These are phyloP conservation scores for Myiozetetes cayanensis DNA, from an alignment of 2,113 vertebrate genomes.

Conservation along the genomic window DNA sequence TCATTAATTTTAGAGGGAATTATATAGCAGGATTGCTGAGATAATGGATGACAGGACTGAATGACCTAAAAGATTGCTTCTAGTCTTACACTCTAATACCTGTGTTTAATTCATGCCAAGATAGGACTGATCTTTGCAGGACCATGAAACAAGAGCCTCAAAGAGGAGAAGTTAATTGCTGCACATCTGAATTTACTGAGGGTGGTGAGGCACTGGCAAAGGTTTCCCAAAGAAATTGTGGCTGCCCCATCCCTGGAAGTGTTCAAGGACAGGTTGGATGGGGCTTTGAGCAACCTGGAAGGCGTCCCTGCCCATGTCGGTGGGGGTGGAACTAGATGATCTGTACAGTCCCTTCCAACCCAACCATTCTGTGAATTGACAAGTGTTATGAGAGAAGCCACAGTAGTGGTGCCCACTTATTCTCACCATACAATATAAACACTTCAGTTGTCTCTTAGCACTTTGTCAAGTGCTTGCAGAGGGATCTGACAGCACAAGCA, in stretches of 20 bases:
- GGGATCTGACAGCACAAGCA: not conserved
- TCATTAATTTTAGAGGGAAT: slow-evolving; percentile 44
- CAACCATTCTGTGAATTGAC: not conserved
- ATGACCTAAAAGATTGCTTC: not conserved
- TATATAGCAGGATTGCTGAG: slow-evolving; percentile 3
- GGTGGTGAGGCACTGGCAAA: not conserved
- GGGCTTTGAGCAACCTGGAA: not conserved
- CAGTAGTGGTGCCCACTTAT: not conserved
- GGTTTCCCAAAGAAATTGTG: not conserved
- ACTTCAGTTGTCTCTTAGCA: not conserved
- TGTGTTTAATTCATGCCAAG: not conserved
- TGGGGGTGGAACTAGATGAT: not conserved
- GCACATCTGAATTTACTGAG: not conserved
- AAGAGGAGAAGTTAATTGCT: not conserved
- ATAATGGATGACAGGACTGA: slow-evolving; percentile 30
- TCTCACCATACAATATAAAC: not conserved
- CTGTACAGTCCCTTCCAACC: not conserved
- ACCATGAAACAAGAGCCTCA: not conserved
- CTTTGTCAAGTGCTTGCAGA: not conserved
- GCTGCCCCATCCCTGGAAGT: not conserved
- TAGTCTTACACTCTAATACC: not conserved
- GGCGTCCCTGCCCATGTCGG: not conserved
- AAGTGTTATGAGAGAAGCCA: not conserved
- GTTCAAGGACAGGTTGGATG: not conserved
- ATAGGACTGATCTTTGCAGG: not conserved